phyloP scores from a whole-genome alignment of 2,888 invertebrate genomes.

The Omphaloscelis lunosa region DNA sequence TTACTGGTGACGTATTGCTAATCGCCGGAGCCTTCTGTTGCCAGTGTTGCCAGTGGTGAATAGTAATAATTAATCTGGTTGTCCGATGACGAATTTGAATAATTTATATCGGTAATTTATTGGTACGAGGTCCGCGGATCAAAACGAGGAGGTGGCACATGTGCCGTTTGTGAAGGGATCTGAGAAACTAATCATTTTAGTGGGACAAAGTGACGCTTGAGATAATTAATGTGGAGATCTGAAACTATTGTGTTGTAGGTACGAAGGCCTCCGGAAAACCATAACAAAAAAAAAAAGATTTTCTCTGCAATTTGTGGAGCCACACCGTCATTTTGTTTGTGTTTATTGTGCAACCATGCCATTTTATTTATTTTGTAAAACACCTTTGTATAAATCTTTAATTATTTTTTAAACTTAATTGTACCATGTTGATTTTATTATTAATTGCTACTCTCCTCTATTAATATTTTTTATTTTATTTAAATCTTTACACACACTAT shows the following conservation, averaged over 20 bases:
- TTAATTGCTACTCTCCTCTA: no score
- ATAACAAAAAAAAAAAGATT: background rate
- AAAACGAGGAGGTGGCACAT: slow-evolving; percentile 74
- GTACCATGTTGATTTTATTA: no score
- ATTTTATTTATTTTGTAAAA: no score
- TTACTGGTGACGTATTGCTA: slow-evolving; percentile 90
- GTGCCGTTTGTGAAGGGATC: slow-evolving; percentile 66
- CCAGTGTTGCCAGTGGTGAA: slow-evolving; percentile 82
- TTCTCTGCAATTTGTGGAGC: background rate
- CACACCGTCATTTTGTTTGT: no score
- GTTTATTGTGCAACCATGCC: no score
- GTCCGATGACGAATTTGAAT: slow-evolving; percentile 87
- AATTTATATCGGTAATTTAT: slow-evolving; percentile 88
- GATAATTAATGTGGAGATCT: slow-evolving; percentile 41
- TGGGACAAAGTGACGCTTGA: slow-evolving; percentile 40
- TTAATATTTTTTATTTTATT: no score
- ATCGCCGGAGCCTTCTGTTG: slow-evolving; percentile 87
- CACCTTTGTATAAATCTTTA: no score
- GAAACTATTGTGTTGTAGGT: background rate
- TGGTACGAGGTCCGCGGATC: slow-evolving; percentile 78
- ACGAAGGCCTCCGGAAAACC: background rate
- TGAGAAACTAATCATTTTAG: slow-evolving; percentile 62
- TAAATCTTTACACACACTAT: no score
- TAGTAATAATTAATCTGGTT: slow-evolving; percentile 88
- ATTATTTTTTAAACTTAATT: no score